Conservation (phyloP, 1,140 invertebrate species). For the Drosophila dunni region DNA sequence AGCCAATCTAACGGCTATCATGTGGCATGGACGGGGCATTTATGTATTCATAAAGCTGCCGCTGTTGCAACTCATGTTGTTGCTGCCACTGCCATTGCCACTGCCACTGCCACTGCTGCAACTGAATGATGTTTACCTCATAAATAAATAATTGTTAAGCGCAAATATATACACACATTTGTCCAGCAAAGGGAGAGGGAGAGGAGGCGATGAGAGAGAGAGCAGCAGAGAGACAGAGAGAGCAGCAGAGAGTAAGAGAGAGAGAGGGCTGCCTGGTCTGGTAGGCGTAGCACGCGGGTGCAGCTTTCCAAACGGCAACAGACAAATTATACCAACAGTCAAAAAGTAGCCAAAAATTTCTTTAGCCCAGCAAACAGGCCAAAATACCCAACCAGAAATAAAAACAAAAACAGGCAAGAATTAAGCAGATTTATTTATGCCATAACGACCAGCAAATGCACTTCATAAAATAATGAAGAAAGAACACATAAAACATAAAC, state of each 20-base stretch:
- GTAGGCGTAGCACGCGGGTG: conserved; percentile 4
- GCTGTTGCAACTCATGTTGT: conserved; percentile 18
- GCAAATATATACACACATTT: conserved; percentile 64
- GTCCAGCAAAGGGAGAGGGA: neutral
- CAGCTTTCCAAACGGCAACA: conserved; percentile 22
- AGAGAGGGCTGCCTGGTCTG: neutral
- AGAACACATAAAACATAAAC: neutral
- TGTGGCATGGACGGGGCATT: conserved; percentile 54
- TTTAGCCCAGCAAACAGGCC: conserved; percentile 8
- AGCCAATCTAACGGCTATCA: conserved; percentile 76
- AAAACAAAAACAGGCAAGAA: conserved; percentile 9
- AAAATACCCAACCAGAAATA: conserved; percentile 3
- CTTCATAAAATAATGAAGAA: too few relatives aligned
- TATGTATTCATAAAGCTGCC: conserved; percentile 72
- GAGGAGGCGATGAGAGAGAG: neutral
- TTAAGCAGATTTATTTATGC: neutral
- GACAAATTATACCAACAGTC: conserved; percentile 68
- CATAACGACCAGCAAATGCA: neutral
- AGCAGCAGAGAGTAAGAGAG: neutral
- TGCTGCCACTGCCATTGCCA: conserved; percentile 10
- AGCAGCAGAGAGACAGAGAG: neutral
- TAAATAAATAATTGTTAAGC: conserved; percentile 81
- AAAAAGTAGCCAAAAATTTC: conserved; percentile 66
- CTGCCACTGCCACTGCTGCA: conserved; percentile 45
- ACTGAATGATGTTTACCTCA: conserved; percentile 82